Conservation (phyloP, 2,888 invertebrate species). For the Tinea pellionella region DNA sequence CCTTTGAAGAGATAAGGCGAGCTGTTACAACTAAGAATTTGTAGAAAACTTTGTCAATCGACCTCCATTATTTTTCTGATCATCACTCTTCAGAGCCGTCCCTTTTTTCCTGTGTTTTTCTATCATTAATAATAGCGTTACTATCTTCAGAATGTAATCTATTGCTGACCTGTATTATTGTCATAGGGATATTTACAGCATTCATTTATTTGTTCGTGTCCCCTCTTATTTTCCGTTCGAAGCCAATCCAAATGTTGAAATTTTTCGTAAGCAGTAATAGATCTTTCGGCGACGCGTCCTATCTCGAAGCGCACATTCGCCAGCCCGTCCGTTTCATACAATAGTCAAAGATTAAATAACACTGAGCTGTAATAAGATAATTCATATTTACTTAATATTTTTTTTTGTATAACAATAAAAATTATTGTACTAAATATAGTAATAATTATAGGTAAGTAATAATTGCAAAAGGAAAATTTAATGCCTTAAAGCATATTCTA, state of each 20-base stretch:
- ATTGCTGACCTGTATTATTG: constrained; percentile 71
- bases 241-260: constrained; percentile 68
- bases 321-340: constrained; percentile 39
- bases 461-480: no score
- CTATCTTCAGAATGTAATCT: constrained; percentile 60
- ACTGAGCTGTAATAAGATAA: not conserved
- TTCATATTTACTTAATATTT: no score
- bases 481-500: no score
- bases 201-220: constrained; percentile 64
- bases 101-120: constrained; percentile 62
- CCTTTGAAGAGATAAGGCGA: not conserved
- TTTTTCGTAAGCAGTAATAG: constrained; percentile 70
- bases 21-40: not conserved
- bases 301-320: constrained; percentile 68
- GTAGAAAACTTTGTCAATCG: constrained; percentile 36
- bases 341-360: not conserved
- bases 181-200: constrained; percentile 66
- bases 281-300: constrained; percentile 61
- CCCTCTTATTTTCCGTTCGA: constrained; percentile 70
- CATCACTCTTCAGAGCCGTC: constrained; percentile 30
- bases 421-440: no score
- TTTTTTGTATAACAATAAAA: no score
- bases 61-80: constrained; percentile 37
- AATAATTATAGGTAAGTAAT: no score
- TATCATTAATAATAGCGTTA: constrained; percentile 59